Base-by-base conservation (phyloP, 1,140 invertebrate genomes). In the Drosophila navojoa region DNA sequence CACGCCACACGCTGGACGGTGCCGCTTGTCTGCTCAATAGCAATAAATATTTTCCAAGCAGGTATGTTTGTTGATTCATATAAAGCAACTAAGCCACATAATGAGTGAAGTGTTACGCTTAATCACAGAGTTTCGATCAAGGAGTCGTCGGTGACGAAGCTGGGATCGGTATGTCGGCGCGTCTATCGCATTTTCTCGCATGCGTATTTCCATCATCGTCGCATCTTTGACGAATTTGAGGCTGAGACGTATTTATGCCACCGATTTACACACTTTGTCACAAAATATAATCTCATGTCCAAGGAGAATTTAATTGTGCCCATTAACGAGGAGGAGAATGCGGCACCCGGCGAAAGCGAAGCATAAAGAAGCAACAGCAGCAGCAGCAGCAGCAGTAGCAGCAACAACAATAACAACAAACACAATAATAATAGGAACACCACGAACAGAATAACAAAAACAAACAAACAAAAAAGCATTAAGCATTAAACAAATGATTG, bases 151-250 rank as follows among this genome's bases (percentile, higher is more conserved):
- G 98, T 99, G 57, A 96, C 97, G 25, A 99, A 99, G 93, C 93
- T 99, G 72, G 98, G 98, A 69, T 99, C 98, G 22, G 98, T 99
- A 4, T 99, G 99, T 93, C 94, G 99, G 79, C 95, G 99, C 89
- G 98, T 99, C 1, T 99, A 99, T 92, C 95, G 99, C 93, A 99
- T 99, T 91, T 99, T 99, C 93, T 99, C 98, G 32, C 99, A 99
- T 94, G 99, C 99, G 27, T 99, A 98, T 92, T 99, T 98, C 92
- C 99, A 99, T 93, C 99, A 99, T 93, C 94, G 97, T 85, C 94
- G 95, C 75, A 96, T 99, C 91, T 99, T 99, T 94, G 98, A 99
- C 93, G 97, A 98, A 82, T 99, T 99, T 94, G 99, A 99, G 95
- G 96, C 96, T 90, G 96, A 99, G 93, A 99, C 98, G 7, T 97